Percentiles rank a stretch among this genome's conserved stretches.
These are phyloP conservation scores for Micrasema minimum DNA, from an alignment of 1,140 invertebrate species.

Conservation along the genomic window DNA sequence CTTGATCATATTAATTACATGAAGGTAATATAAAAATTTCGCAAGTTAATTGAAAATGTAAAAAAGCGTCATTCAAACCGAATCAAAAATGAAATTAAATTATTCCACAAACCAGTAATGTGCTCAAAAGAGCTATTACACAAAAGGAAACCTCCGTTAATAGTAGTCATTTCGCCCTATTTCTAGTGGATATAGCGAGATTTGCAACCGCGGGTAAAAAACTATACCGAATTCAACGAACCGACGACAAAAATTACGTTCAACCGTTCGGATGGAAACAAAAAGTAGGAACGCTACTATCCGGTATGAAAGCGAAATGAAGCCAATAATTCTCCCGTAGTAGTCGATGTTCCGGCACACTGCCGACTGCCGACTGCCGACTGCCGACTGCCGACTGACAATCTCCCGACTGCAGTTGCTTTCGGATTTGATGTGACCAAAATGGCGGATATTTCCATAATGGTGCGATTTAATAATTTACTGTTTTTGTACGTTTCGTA, in stretches of 20 bases:
- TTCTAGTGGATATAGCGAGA: neutral
- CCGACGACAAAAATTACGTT: constrained; percentile 21
- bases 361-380: constrained; percentile 20
- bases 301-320: constrained; percentile 47
- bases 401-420: constrained; percentile 31
- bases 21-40: no score
- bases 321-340: constrained; percentile 49
- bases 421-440: constrained; percentile 29
- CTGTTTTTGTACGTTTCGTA: no score
- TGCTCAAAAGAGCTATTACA: no score
- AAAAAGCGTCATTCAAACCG: no score
- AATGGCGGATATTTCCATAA: constrained; percentile 21
- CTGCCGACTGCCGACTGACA: constrained; percentile 11
- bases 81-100: no score
- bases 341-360: constrained; percentile 34
- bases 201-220: constrained; percentile 19
- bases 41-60: no score
- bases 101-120: no score
- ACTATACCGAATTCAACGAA: constrained; percentile 20
- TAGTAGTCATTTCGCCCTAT: neutral
- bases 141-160: neutral
- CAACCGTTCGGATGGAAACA: constrained; percentile 24
- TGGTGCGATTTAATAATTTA: no score
- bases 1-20: no score
- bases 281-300: constrained; percentile 47